Evolutionary conservation across 1,140 invertebrate species (phyloP).

Genomic region (Himalopsyche phryganea): DNA sequence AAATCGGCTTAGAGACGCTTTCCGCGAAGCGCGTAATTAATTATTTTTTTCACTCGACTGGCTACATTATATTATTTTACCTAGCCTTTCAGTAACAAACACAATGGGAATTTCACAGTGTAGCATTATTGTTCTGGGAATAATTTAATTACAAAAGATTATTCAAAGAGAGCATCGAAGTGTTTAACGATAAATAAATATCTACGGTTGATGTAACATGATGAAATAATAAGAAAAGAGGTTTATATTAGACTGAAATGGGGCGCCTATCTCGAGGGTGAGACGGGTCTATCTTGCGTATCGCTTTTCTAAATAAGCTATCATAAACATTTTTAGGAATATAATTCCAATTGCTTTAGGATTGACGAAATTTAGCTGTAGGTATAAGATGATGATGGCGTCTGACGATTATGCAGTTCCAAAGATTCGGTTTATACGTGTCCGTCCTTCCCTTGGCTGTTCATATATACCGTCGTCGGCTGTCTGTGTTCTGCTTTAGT

Average conservation of each 20-base stretch:
- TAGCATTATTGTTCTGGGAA: constrained; percentile 31
- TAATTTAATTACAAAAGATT: constrained; percentile 36
- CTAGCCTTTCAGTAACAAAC: constrained; percentile 6
- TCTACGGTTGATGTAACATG: constrained; percentile 29
- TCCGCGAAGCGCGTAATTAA: constrained; percentile 31
- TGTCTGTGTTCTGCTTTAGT: too few relatives aligned
- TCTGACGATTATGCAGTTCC: too few relatives aligned
- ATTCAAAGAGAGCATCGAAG: constrained; percentile 34
- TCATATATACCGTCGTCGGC: too few relatives aligned
- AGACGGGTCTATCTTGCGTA: background rate
- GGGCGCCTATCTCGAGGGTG: background rate
- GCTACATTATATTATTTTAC: constrained; percentile 27
- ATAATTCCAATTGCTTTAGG: too few relatives aligned
- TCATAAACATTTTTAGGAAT: too few relatives aligned
- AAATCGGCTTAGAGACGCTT: constrained; percentile 21
- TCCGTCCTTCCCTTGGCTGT: too few relatives aligned
- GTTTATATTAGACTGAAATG: constrained; percentile 23
- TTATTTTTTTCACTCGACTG: constrained; percentile 34
- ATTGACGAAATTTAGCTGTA: too few relatives aligned
- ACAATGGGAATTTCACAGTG: constrained; percentile 4
- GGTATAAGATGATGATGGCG: too few relatives aligned
- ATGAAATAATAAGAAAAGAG: constrained; percentile 34
- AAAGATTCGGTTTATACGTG: too few relatives aligned
- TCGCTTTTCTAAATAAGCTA: too few relatives aligned
- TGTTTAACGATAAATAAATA: constrained; percentile 36